Conservation (phyloP, 30 jellyfish, hydroid and myxozoan species). For the Phacellophora camtschatica region DNA sequence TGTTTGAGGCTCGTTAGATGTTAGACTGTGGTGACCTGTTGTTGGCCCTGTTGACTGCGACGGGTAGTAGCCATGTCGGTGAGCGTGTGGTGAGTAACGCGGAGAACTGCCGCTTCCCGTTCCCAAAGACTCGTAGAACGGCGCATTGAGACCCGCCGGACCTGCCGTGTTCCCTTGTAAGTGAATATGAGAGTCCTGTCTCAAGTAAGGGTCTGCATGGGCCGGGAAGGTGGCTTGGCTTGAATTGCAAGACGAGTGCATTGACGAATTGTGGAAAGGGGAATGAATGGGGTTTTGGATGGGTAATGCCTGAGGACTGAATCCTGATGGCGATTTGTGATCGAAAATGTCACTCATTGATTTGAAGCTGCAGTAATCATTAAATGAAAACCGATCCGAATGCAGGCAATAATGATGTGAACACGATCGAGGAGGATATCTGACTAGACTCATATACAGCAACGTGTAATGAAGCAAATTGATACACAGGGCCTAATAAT, state of each 20-base stretch:
- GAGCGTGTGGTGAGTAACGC: slow-evolving; percentile 88
- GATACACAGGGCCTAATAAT: slow-evolving; percentile 3
- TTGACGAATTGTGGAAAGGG: slow-evolving; percentile 68
- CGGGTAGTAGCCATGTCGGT: slow-evolving; percentile 83
- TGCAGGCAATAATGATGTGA: too few relatives aligned
- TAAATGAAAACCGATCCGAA: slow-evolving; percentile 40
- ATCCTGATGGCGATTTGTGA: slow-evolving; percentile 56
- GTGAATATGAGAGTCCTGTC: slow-evolving; percentile 86
- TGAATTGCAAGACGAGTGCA: slow-evolving; percentile 91
- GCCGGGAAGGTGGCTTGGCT: slow-evolving; percentile 83
- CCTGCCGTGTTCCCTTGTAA: slow-evolving; percentile 71
- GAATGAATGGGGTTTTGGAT: slow-evolving; percentile 54
- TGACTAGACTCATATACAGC: slow-evolving; percentile 66
- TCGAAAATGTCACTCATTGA: slow-evolving; percentile 78
- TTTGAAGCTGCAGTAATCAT: slow-evolving; percentile 24
- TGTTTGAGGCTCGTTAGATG: slow-evolving; percentile 75
- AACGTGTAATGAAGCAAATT: not conserved
- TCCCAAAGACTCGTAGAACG: slow-evolving; percentile 77
- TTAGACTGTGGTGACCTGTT: slow-evolving; percentile 78
- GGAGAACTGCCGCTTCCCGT: slow-evolving; percentile 77
- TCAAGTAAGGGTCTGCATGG: slow-evolving; percentile 82
- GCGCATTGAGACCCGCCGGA: slow-evolving; percentile 65
- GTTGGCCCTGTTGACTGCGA: slow-evolving; percentile 70
- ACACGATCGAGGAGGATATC: not conserved
- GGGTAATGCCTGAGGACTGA: slow-evolving; percentile 19